Conservation (phyloP, 2,797 vertebrate genomes). For the Furcifer pardalis region DNA sequence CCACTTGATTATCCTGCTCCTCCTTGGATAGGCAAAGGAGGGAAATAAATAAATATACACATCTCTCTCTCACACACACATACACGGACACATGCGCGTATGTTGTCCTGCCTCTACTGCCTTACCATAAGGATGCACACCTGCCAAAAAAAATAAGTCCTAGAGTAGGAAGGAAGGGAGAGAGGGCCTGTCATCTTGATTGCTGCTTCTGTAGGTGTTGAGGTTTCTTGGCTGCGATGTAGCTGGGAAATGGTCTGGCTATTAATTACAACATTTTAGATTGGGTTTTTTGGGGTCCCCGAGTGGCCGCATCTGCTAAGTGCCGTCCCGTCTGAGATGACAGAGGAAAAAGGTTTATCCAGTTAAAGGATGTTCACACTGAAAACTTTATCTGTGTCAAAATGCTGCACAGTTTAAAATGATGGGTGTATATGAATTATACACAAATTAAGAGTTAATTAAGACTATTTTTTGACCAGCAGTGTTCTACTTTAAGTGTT, state of each 20-base stretch:
- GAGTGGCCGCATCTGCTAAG: neutral
- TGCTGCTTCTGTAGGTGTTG: constrained; percentile 72
- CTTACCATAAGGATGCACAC: neutral
- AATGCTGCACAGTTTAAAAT: no score
- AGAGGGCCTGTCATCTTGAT: constrained; percentile 58
- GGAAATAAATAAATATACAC: constrained; percentile 79
- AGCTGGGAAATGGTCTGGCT: constrained; percentile 60
- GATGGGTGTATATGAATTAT: no score
- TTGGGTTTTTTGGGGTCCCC: constrained; percentile 53
- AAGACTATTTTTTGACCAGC: no score
- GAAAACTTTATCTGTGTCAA: no score
- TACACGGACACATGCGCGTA: no score
- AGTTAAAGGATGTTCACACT: no score
- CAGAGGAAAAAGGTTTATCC: neutral
- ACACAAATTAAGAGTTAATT: no score
- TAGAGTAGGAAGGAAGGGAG: constrained; percentile 54
- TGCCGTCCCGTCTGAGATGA: neutral
- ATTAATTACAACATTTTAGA: constrained; percentile 52
- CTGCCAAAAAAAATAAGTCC: constrained; percentile 45
- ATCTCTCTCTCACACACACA: constrained; percentile 38
- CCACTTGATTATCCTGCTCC: constrained; percentile 82
- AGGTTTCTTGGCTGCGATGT: constrained; percentile 75
- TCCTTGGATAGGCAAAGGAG: constrained; percentile 82
- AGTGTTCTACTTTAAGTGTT: no score
- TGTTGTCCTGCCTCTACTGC: no score